Conservation (phyloP, 64 coral and sea anemone species). For the Porites australiensis region DNA sequence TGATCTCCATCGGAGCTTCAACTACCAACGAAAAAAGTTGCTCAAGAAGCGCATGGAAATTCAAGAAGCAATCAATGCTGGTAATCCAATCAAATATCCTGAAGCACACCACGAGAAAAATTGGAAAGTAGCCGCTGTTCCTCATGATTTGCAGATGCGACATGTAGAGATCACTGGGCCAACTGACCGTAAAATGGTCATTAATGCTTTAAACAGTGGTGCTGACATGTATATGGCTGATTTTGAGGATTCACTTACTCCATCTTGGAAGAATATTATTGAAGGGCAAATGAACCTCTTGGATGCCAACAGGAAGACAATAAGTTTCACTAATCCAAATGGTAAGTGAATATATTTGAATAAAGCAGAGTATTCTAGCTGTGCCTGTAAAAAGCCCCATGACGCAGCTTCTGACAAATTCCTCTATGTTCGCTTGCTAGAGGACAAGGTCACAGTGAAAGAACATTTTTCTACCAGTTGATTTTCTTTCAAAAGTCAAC, state of each 20-base stretch:
- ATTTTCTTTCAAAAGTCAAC: no score
- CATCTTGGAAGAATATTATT: conserved; percentile 93
- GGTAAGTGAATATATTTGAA: conserved; percentile 44
- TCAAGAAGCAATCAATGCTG: conserved; percentile 81
- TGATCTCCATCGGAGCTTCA: conserved; percentile 95
- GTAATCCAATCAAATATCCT: conserved; percentile 78
- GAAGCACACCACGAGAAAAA: conserved; percentile 84
- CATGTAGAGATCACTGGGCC: conserved; percentile 99
- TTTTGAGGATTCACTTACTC: conserved; percentile 96
- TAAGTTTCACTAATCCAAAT: conserved; percentile 90
- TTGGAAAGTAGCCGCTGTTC: conserved; percentile 94
- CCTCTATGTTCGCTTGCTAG: no score
- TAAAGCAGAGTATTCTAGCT: not conserved
- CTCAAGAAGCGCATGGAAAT: conserved; percentile 88
- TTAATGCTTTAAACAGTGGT: conserved; percentile 98
- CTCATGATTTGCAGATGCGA: conserved; percentile 92
- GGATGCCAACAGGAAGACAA: conserved; percentile 86
- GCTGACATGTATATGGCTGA: conserved; percentile 98
- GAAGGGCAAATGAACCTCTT: conserved; percentile 93
- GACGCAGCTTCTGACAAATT: no score
- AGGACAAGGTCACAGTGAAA: no score
- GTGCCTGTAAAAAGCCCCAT: no score
- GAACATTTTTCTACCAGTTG: no score
- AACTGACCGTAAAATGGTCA: conserved; percentile 97
- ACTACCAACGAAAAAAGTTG: conserved; percentile 88